Conservation (phyloP, 2,888 invertebrate species). For the Sisyra terminalis region DNA sequence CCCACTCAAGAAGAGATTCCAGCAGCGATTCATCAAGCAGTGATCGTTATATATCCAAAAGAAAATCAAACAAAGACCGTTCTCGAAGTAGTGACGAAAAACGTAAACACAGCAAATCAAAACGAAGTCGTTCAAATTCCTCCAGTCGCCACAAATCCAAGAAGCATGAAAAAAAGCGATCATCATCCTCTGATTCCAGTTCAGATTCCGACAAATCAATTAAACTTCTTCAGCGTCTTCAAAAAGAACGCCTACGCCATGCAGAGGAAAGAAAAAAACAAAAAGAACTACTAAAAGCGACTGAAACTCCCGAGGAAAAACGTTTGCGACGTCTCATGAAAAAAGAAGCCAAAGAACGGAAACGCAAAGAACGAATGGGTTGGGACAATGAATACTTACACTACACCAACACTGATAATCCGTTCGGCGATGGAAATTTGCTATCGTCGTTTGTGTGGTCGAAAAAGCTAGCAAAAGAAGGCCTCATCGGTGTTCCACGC, state of each 20-base stretch:
- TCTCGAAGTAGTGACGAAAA: slow-evolving; percentile 12
- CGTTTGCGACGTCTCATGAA: slow-evolving; percentile 62
- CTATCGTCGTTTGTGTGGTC: slow-evolving; percentile 93
- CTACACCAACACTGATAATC: slow-evolving; percentile 96
- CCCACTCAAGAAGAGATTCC: slow-evolving; percentile 1
- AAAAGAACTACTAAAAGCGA: slow-evolving; percentile 67
- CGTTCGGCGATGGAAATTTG: slow-evolving; percentile 93
- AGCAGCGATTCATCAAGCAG: neutral
- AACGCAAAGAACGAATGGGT: slow-evolving; percentile 82
- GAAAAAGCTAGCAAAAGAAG: slow-evolving; percentile 91
- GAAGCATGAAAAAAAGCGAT: neutral
- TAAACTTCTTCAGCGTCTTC: slow-evolving; percentile 52
- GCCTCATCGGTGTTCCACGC: slow-evolving; percentile 55
- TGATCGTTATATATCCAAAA: slow-evolving; percentile 5
- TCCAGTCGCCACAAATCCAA: neutral
- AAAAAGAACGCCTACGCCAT: slow-evolving; percentile 48
- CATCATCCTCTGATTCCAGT: slow-evolving; percentile 17
- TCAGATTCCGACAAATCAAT: slow-evolving; percentile 35
- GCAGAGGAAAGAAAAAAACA: slow-evolving; percentile 46
- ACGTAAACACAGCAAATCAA: slow-evolving; percentile 11
- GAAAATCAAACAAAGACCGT: slow-evolving; percentile 12
- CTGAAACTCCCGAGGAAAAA: slow-evolving; percentile 94
- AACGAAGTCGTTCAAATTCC: neutral
- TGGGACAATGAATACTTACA: slow-evolving; percentile 95
- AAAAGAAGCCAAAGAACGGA: slow-evolving; percentile 80